Base-by-base conservation (phyloP, 2,113 vertebrate species). In the Scomber colias region DNA sequence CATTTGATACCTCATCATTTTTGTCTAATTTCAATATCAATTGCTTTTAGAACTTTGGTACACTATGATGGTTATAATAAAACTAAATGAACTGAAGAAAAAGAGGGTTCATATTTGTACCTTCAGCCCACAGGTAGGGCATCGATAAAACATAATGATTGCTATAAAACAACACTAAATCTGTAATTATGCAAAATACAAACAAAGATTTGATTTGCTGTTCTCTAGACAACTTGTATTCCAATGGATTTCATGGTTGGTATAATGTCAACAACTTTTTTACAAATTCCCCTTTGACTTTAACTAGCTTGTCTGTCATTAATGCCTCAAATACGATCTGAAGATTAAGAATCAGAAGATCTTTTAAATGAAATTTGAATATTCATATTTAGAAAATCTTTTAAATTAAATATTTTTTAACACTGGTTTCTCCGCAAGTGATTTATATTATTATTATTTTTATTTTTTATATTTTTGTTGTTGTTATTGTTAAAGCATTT, bases 231-330 rank as follows among this genome's bases (percentile, higher is more conserved):
- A 13, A 45, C 7, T 56, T n/a, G 6, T 2, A 55, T n/a, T 44
- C 59, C 30, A 40, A 40, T 35, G 31, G 61, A 17, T 17, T 46
- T 19, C 35, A 49, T 24, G 45, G 60, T 46, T 75, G 17, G 35
- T 21, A 55, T n/a, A 13, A 53, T n/a, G 61, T 75, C 51, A 65
- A 51, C 40, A 14, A 48, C 50, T 65, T 75, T 16, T 45, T 16
- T n/a, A 15, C 53, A n/a, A 35, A 9, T 40, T 40, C 6, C 2
- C 15, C 3, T 14, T 54, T 40, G 60, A 49, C 44, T 35, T 55
- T 48, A 13, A 64, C 56, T 49, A 24, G 50, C 35, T 44, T 11
- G 49, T 51, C 75, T 45, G 62, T 40, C 54, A 67, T 49, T 49
- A 48, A 59, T 67, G 40, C 40, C 49, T 19, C n/a, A 57, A 17